Base-by-base conservation (phyloP, 1,140 invertebrate species). In the Drosophila rhopaloa region DNA sequence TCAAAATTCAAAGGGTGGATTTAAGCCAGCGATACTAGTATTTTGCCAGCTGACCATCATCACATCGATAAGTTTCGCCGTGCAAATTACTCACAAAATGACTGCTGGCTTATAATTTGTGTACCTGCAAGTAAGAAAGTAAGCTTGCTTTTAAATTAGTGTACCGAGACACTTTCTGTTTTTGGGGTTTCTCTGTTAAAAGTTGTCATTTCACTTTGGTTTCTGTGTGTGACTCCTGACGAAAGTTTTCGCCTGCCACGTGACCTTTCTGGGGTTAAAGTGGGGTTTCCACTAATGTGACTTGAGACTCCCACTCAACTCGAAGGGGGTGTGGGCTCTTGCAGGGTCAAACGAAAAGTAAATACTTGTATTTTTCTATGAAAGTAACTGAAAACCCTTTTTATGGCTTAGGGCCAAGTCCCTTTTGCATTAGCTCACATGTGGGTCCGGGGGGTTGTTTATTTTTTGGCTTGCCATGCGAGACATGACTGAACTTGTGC, bases 401-500 rank as follows among this genome's bases (percentile, higher is more conserved):
- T 72, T 71, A 71, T 71, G 72, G 65, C 71, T 83, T 80, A 79
- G 50, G 70, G 41, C 70, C 60, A 61, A 54, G 75, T 74, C 81
- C 80, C 54, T 84, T 83, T 74, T 84, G 81, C 76, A 84, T 80
- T 84, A 83, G 61, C 78, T 44, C 74, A 78, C 51, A 82, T 65
- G 62, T 68, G 67, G 24, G 50, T 56, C 41, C 35, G 37, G 32
- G 24, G 24, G 70, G 41, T 35, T 46, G 61, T 58, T 76, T 47
- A 85, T 73, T 55, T 58, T 60, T 73, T 44, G 55, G 59, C 57
- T 78, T 72, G 37, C 41, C 65, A 50, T 71, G 53, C 55, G 29
- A 60, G 58, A 60, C 78, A 81, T 81, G 60, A 46, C 61, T 67
- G 55, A 60, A 76, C 46, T 61, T 73, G 56, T 76, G 44, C 53